These are phyloP conservation scores for Horisme vitalbata DNA, from an alignment of 2,888 invertebrate genomes.

Conservation along the genomic window DNA sequence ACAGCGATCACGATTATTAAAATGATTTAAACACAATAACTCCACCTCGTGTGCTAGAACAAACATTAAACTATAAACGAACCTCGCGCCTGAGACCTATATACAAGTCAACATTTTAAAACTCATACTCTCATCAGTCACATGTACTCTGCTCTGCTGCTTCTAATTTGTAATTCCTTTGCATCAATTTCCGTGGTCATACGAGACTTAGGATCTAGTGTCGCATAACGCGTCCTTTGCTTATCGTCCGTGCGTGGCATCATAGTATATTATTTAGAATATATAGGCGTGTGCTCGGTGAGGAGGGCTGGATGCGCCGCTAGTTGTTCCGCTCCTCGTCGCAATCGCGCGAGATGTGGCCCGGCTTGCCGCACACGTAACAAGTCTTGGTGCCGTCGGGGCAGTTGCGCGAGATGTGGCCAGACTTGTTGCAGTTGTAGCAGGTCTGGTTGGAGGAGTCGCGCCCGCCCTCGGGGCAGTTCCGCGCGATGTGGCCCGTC, in stretches of 20 bases:
- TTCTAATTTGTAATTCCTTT: conserved; percentile 75
- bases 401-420: conserved; percentile 94
- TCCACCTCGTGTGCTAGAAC: conserved; percentile 77
- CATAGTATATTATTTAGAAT: conserved; percentile 70
- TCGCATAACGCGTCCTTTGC: conserved; percentile 77
- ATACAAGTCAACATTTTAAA: conserved; percentile 76
- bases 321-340: conserved; percentile 88
- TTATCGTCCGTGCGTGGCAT: conserved; percentile 81
- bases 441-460: conserved; percentile 90
- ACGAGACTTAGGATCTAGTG: conserved; percentile 64
- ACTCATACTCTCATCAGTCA: conserved; percentile 67
- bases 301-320: conserved; percentile 35
- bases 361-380: conserved; percentile 95
- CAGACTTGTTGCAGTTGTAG: conserved; percentile 97
- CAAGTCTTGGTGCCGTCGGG: conserved; percentile 94
- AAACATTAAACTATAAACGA: conserved; percentile 70
- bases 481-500: conserved; percentile 95
- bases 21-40: conserved; percentile 83
- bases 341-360: conserved; percentile 95
- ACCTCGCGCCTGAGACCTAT: conserved; percentile 65
- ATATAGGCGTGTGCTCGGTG: conserved; percentile 43
- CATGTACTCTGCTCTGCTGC: conserved; percentile 61
- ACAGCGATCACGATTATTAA: conserved; percentile 80
- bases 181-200: conserved; percentile 64
- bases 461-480: conserved; percentile 89